These are phyloP conservation scores for Thripadectes ignobilis DNA, from an alignment of 2,797 vertebrate genomes.

Conservation along the genomic window DNA sequence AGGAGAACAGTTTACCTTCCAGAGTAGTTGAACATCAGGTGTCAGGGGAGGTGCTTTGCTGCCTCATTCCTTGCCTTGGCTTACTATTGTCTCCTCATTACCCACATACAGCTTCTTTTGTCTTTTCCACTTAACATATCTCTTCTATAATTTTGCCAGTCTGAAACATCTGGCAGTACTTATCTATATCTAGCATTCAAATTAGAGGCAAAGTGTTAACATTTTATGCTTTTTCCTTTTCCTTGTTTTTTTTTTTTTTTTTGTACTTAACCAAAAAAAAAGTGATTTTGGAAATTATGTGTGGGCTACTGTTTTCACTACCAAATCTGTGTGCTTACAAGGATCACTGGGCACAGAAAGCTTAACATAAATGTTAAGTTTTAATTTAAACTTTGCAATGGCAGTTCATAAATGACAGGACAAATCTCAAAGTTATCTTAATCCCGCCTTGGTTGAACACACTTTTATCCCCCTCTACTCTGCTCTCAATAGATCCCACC, in stretches of 20 bases:
- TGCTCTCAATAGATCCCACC: background rate
- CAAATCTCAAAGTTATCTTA: background rate
- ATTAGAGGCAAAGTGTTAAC: background rate
- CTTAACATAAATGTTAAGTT: background rate
- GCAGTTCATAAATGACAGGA: constrained; percentile 13
- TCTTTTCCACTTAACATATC: background rate
- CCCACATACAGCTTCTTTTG: background rate
- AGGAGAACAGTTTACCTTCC: background rate
- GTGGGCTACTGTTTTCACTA: background rate
- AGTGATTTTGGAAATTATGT: background rate
- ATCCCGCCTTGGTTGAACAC: background rate
- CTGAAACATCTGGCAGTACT: background rate
- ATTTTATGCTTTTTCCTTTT: background rate
- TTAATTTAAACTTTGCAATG: constrained; percentile 48
- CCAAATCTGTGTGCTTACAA: background rate
- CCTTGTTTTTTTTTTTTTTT: constrained; percentile 1
- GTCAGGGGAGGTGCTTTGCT: background rate
- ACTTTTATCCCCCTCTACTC: background rate
- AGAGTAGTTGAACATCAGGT: background rate
- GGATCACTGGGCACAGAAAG: background rate
- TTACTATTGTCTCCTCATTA: background rate
- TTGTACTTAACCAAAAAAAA: background rate
- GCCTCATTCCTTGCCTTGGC: background rate
- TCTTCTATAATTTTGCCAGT: background rate
- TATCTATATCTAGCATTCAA: background rate